Evolutionary conservation across 2,797 vertebrate species (phyloP).

Genomic region (Macrochelys suwanniensis): DNA sequence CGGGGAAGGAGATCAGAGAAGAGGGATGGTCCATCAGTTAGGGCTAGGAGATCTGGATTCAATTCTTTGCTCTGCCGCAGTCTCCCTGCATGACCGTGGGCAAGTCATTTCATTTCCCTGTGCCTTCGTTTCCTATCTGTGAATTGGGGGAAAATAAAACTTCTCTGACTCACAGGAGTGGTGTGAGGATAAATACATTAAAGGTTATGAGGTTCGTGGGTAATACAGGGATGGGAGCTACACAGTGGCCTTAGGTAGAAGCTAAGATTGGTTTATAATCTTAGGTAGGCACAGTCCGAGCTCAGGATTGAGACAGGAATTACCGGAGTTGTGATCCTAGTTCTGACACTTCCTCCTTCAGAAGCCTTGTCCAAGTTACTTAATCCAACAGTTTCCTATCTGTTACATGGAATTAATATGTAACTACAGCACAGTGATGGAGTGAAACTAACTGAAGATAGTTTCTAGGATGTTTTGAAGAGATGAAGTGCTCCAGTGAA

Average conservation of each 20-base stretch:
- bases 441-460: not conserved
- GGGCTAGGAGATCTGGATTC: not conserved
- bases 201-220: not conserved
- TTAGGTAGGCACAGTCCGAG: not conserved
- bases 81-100: not conserved
- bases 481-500: not conserved
- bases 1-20: not conserved
- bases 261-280: not conserved
- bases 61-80: not conserved
- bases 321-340: not conserved
- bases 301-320: fast-evolving
- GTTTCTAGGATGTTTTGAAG: not conserved
- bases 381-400: not conserved
- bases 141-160: not conserved
- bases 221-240: not conserved
- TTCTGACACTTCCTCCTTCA: fast-evolving
- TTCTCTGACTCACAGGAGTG: not conserved
- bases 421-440: not conserved
- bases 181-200: not conserved
- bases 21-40: not conserved
- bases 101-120: not conserved
- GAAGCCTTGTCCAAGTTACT: not conserved
- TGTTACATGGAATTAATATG: not conserved
- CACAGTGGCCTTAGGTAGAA: not conserved
- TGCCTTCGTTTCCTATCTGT: not conserved